These are phyloP conservation scores for Pocillopora damicornis DNA, from an alignment of 64 coral and sea anemone genomes.

Conservation along the genomic window DNA sequence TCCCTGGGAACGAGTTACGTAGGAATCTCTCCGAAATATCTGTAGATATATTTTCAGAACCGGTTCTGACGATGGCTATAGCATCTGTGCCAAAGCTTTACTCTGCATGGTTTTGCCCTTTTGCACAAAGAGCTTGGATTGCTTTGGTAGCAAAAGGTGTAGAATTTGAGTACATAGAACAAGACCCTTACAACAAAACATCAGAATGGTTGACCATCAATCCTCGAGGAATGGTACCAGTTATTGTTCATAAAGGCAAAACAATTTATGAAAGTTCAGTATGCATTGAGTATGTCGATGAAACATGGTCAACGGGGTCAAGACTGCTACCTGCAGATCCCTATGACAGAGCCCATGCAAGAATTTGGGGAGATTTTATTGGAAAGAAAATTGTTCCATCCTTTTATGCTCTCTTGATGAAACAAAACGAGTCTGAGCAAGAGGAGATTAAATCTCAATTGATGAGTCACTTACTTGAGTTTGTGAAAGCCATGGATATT, in stretches of 20 bases:
- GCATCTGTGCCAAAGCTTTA: constrained; percentile 47
- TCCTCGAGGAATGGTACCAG: constrained; percentile 67
- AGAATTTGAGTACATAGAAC: constrained; percentile 73
- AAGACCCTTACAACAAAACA: constrained; percentile 69
- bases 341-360: constrained; percentile 53
- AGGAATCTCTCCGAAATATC: too few species aligned
- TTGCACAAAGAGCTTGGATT: constrained; percentile 79
- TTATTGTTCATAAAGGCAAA: constrained; percentile 45
- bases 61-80: constrained; percentile 3
- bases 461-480: constrained; percentile 10
- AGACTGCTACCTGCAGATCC: constrained; percentile 54
- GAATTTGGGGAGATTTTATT: constrained; percentile 70
- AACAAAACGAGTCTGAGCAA: constrained; percentile 61
- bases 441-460: constrained; percentile 41
- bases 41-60: not conserved
- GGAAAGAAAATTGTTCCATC: constrained; percentile 57
- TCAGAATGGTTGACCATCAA: constrained; percentile 65
- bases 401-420: constrained; percentile 54
- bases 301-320: constrained; percentile 35
- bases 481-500: constrained; percentile 58
- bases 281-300: constrained; percentile 74
- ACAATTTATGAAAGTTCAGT: constrained; percentile 66
- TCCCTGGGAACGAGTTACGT: too few species aligned
- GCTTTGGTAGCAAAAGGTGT: constrained; percentile 60
- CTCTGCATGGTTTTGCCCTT: constrained; percentile 80